Conservation (phyloP, 2,113 vertebrate species). For the Archocentrus centrarchus region DNA sequence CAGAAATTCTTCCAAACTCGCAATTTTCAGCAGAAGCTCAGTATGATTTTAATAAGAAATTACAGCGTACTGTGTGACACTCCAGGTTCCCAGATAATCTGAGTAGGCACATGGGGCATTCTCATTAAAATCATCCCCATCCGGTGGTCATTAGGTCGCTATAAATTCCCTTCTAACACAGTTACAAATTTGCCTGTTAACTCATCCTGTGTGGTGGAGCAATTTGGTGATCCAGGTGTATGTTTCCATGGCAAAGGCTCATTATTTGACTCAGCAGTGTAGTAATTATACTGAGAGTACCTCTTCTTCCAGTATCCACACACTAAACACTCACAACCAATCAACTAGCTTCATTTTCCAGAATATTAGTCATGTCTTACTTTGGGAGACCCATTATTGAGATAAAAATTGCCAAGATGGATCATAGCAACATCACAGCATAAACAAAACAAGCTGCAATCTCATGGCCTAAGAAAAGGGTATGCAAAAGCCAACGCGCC, state of each 20-base stretch:
- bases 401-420: background rate
- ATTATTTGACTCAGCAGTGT: conserved; percentile 42
- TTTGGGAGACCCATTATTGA: background rate
- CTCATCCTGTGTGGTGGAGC: background rate
- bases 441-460: background rate
- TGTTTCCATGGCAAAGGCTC: conserved; percentile 61
- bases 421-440: background rate
- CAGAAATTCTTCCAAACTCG: conserved; percentile 1
- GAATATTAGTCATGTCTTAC: background rate
- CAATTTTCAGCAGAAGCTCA: conserved; percentile 5
- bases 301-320: background rate
- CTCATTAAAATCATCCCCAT: conserved; percentile 29
- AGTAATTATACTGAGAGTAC: background rate
- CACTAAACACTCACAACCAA: background rate
- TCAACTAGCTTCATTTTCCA: background rate
- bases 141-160: conserved; percentile 12
- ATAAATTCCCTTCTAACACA: conserved; percentile 10
- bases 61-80: background rate
- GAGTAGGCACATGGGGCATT: background rate
- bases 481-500: background rate
- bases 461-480: background rate
- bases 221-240: conserved; percentile 21
- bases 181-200: conserved; percentile 31
- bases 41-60: conserved; percentile 17
- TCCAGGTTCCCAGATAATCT: conserved; percentile 4